Evolutionary conservation across 2,888 invertebrate species (phyloP), one percentile per base, ranked within the genome.

Genomic region (Pristionchus maxplancki): DNA sequence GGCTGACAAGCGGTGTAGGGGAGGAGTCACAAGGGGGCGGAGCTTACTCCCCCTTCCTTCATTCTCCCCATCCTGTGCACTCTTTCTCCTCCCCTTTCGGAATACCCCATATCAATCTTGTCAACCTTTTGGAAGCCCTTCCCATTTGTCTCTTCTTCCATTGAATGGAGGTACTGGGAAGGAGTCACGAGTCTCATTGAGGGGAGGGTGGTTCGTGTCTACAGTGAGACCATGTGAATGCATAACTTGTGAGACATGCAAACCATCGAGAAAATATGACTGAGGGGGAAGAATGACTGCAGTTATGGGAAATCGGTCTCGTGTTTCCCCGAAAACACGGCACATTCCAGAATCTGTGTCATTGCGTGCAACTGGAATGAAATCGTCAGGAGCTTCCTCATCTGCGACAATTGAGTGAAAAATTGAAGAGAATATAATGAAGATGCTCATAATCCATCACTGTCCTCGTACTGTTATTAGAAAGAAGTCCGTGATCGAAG

Each of bases 11-110:
- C 78, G 34, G 37, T 44, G 78, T 28, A 28, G 78, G 71, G 78
- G 78, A n/a, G 78, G 78, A 78, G 78, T 74, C 40, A 74, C 17
- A 34, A 53, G 82, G 48, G 82, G 82, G 82, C 82, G 82, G 82
- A 53, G 82, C 44, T 44, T 83, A 44, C 15, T 28, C 53, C 37
- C 34, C 31, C 50, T 17, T 78, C 20, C 0, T 34, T 24, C 34
- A 53, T 31, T 83, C 53, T 53, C 53, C 50, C 34, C 53, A 34
- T 83, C 37, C 37, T 34, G 13, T n/a, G 20, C 13, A 44, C 34
- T 53, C 17, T 83, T 9, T 53, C 50, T 53, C 82, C 31, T 50
- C 50, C 37, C 37, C 31, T 53, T 31, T 83, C 44, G 24, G 28
- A 48, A 78, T n/a, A 44, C 13, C 40, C 48, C 44, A 78, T 78